Evolutionary conservation across 53 echinoderm and acorn worm genomes (phyloP).

Genomic region (Crossaster papposus): DNA sequence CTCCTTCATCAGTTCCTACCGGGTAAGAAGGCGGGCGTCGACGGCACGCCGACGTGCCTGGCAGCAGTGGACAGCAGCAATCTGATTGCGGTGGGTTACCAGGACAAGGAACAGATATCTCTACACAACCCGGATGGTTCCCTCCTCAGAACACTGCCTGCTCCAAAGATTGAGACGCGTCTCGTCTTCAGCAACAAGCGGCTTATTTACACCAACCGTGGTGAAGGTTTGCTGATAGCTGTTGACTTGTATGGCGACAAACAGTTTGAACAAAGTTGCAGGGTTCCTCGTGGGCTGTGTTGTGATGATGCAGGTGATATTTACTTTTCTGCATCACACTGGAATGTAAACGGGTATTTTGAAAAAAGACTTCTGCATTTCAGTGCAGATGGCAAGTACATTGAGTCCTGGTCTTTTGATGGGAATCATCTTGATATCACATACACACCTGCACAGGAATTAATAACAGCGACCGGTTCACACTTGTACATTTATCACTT

Average conservation of each 20-base stretch:
- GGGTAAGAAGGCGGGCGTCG: not conserved
- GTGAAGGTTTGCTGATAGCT: not conserved
- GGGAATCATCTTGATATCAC: too few relatives aligned
- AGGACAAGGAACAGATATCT: conserved; percentile 17
- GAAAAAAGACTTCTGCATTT: not conserved
- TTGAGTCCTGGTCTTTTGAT: not conserved
- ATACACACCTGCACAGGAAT: too few relatives aligned
- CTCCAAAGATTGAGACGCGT: not conserved
- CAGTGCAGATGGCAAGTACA: not conserved
- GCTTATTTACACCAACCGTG: not conserved
- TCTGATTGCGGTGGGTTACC: conserved; percentile 31
- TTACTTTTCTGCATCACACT: not conserved
- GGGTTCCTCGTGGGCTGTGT: not conserved
- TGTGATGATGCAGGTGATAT: not conserved
- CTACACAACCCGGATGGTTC: conserved; percentile 16
- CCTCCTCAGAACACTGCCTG: conserved; percentile 5
- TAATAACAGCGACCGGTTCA: too few relatives aligned
- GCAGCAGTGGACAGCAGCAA: conserved; percentile 15
- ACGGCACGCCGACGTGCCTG: not conserved
- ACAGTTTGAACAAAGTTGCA: not conserved
- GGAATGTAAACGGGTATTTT: too few relatives aligned
- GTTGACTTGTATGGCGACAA: not conserved
- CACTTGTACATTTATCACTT: too few relatives aligned
- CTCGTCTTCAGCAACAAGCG: not conserved
- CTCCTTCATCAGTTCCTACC: not conserved